These are phyloP conservation scores for Melopsittacus undulatus DNA, from an alignment of 2,797 vertebrate species.

Conservation along the genomic window DNA sequence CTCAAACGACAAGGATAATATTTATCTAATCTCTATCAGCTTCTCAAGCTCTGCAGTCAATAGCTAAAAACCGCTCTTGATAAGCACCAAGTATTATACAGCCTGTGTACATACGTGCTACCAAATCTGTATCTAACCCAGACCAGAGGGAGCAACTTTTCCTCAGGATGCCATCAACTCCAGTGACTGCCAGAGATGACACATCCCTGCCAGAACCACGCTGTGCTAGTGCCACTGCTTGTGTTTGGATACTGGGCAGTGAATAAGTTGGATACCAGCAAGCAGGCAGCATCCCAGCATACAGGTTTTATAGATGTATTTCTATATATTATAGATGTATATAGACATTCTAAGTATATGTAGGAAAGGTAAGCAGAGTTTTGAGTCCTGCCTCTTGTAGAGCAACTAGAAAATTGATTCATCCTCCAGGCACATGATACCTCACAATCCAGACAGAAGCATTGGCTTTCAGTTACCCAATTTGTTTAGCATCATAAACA, in stretches of 20 bases:
- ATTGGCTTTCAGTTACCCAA: slow-evolving; percentile 74
- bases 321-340: not conserved
- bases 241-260: not conserved
- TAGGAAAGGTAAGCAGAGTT: not conserved
- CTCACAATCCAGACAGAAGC: slow-evolving; percentile 57
- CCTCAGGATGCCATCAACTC: not conserved
- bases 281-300: not conserved
- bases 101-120: not conserved
- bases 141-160: not conserved
- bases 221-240: not conserved
- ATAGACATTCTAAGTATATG: not conserved
- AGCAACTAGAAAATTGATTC: slow-evolving; percentile 64
- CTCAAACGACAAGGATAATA: not conserved
- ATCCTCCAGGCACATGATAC: slow-evolving; percentile 54
- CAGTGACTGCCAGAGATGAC: not conserved
- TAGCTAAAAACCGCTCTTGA: not conserved
- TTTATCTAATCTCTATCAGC: slow-evolving; percentile 2
- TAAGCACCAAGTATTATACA: not conserved
- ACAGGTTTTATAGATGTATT: not conserved
- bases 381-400: not conserved
- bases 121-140: not conserved
- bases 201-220: not conserved
- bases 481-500: slow-evolving; percentile 72
- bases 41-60: not conserved
- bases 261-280: not conserved